phyloP scores from a whole-genome alignment of 1,140 invertebrate species.

The Cydia fagiglandana region DNA sequence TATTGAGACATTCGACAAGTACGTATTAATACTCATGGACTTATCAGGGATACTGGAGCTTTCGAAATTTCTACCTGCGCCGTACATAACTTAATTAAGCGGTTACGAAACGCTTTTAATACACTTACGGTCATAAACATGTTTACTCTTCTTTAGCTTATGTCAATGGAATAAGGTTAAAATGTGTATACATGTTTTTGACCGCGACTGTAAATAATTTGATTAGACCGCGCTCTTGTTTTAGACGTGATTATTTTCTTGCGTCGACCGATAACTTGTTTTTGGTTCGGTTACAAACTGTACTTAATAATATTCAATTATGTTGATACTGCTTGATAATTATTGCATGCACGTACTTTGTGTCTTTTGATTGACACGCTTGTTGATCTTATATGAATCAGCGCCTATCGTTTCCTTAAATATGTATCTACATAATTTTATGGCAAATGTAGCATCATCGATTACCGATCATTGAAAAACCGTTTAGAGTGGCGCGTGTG shows the following conservation, averaged over 20 bases:
- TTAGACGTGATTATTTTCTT: conserved; percentile 61
- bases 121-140: conserved; percentile 32
- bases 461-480: conserved; percentile 3
- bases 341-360: not conserved
- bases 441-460: not conserved
- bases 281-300: conserved; percentile 15
- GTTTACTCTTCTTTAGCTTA: conserved; percentile 1
- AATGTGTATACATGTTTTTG: not conserved
- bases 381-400: not conserved
- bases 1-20: conserved; percentile 67
- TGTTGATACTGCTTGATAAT: conserved; percentile 17
- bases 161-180: not conserved
- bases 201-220: conserved; percentile 42
- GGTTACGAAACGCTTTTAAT: conserved; percentile 59
- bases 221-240: conserved; percentile 65
- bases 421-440: not conserved
- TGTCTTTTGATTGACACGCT: conserved; percentile 4
- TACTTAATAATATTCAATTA: conserved; percentile 28
- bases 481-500: not conserved
- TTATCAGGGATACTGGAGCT: conserved; percentile 44
- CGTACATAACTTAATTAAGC: conserved; percentile 60
- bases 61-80: conserved; percentile 52
- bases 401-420: not conserved
- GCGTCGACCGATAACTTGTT: conserved; percentile 33
- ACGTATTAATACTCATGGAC: conserved; percentile 58